These are phyloP conservation scores for Nymphalis polychloros DNA, from an alignment of 2,888 invertebrate species.

Conservation along the genomic window DNA sequence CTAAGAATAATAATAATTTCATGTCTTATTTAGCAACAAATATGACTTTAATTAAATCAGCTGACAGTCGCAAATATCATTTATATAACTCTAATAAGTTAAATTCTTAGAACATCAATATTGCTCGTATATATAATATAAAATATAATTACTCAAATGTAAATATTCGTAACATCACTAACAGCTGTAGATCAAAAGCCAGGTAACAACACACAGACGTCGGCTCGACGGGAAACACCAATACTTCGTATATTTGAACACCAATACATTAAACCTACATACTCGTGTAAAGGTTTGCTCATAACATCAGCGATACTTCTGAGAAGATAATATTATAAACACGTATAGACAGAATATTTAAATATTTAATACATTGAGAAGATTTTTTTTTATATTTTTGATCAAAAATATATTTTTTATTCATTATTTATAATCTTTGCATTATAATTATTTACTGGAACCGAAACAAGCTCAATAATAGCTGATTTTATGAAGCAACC, in stretches of 20 bases:
- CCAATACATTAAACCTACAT: conserved; percentile 32
- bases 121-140: conserved; percentile 1
- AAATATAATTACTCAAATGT: neutral
- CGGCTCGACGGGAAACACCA: conserved; percentile 25
- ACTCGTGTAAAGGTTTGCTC: conserved; percentile 22
- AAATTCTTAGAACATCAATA: neutral
- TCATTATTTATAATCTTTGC: conserved; percentile 9
- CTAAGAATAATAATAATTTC: too few species aligned
- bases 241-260: conserved; percentile 29
- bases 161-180: conserved; percentile 16
- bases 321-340: conserved; percentile 4
- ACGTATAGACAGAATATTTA: conserved; percentile 8
- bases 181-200: conserved; percentile 13
- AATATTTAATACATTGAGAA: conserved; percentile 5
- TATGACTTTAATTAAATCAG: too few species aligned
- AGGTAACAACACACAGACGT: conserved; percentile 13
- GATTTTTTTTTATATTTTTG: conserved; percentile 8
- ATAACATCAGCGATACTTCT: conserved; percentile 34
- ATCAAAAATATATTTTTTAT: conserved; percentile 17
- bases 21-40: too few species aligned
- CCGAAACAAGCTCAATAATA: conserved; percentile 15
- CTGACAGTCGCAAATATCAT: too few species aligned
- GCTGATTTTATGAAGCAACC: conserved; percentile 33
- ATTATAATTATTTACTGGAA: neutral
- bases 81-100: neutral